phyloP scores from a whole-genome alignment of 2,888 invertebrate species.

The Lycia hirtaria region DNA sequence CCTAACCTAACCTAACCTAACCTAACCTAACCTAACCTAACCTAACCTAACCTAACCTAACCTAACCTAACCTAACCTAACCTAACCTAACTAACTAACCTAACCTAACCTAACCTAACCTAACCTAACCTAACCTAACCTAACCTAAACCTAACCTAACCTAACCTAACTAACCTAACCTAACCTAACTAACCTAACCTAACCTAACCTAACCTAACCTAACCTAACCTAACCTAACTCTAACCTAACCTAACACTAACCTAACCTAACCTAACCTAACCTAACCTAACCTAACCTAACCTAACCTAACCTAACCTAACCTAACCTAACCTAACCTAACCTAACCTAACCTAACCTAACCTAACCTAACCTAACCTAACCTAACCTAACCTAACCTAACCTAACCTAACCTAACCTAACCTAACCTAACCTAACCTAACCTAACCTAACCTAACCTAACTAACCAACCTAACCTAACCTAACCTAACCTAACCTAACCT shows the following conservation, averaged over 20 bases:
- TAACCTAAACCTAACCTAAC: constrained; percentile 27
- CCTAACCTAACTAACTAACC: constrained; percentile 31
- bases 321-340: constrained; percentile 39
- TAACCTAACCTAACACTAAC: constrained; percentile 36
- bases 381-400: constrained; percentile 35
- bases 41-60: constrained; percentile 33
- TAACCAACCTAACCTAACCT: constrained; percentile 22
- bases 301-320: constrained; percentile 37
- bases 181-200: constrained; percentile 36
- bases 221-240: constrained; percentile 33
- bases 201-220: constrained; percentile 35
- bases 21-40: constrained; percentile 30
- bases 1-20: constrained; percentile 27
- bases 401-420: constrained; percentile 37
- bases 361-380: constrained; percentile 37
- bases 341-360: constrained; percentile 33
- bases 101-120: constrained; percentile 28
- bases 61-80: constrained; percentile 30
- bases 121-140: constrained; percentile 31
- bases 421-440: constrained; percentile 37
- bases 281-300: constrained; percentile 35
- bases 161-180: constrained; percentile 33
- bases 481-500: constrained; percentile 21
- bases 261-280: constrained; percentile 35
- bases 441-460: constrained; percentile 26